Percentiles rank a stretch among this genome's conserved stretches.
phyloP scores from a whole-genome alignment of 2,888 invertebrate species.

The Nomada ferruginata region DNA sequence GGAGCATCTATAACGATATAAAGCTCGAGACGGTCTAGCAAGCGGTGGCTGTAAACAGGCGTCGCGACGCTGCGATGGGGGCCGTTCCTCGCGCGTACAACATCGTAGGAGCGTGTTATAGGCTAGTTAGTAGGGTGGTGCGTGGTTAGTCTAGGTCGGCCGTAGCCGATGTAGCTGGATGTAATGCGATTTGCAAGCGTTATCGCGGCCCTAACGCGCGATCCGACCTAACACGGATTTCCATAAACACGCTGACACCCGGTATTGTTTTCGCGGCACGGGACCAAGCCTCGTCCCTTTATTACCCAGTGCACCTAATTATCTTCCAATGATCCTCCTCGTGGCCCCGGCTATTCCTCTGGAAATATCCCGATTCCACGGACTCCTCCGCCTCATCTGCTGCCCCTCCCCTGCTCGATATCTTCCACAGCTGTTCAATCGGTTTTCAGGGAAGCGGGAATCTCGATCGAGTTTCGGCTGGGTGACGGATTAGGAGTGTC shows the following conservation, averaged over 20 bases:
- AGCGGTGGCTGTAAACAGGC: slow-evolving; percentile 24
- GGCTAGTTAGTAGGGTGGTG: slow-evolving; percentile 47
- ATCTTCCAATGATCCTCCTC: slow-evolving; percentile 58
- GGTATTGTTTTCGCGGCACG: slow-evolving; percentile 76
- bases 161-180: slow-evolving; percentile 68
- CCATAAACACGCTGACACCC: slow-evolving; percentile 78
- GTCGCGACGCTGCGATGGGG: background rate
- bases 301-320: slow-evolving; percentile 66
- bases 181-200: slow-evolving; percentile 84
- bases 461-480: background rate
- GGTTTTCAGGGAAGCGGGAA: background rate
- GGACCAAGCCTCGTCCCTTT: slow-evolving; percentile 50
- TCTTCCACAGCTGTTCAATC: slow-evolving; percentile 33
- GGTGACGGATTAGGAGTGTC: background rate
- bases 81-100: slow-evolving; percentile 6
- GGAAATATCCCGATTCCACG: slow-evolving; percentile 26
- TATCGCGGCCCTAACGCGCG: slow-evolving; percentile 79
- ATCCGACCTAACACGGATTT: slow-evolving; percentile 76
- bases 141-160: slow-evolving; percentile 33
- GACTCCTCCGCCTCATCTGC: background rate
- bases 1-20: no score
- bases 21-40: background rate
- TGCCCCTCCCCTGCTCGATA: background rate
- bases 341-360: background rate
- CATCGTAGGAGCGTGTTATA: slow-evolving; percentile 35